Evolutionary conservation across 1,140 invertebrate genomes (phyloP).

Genomic region (Brachionus plicatilis): DNA sequence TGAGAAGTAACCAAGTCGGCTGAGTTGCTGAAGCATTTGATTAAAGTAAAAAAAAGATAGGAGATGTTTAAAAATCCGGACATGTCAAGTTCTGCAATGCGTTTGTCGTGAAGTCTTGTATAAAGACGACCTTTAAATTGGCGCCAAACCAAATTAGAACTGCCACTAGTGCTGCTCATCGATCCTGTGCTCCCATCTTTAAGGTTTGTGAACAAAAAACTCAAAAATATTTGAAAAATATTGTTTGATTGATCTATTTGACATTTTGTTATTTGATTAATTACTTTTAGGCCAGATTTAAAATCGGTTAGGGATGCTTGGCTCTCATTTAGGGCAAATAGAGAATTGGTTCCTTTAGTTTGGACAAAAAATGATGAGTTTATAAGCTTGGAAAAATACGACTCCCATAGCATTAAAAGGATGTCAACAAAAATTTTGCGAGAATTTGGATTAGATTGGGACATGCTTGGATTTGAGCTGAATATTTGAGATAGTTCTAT

Average conservation of each 20-base stretch:
- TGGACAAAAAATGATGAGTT: constrained; percentile 25
- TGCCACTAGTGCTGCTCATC: background rate
- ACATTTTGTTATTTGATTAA: background rate
- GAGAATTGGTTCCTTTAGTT: background rate
- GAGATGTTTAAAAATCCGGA: background rate
- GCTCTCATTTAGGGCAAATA: background rate
- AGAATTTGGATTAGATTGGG: background rate
- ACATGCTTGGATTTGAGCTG: background rate
- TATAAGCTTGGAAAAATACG: constrained; percentile 4
- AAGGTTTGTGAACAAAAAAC: background rate
- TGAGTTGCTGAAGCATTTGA: constrained; percentile 4
- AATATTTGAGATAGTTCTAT: background rate
- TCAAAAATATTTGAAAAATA: constrained; percentile 19
- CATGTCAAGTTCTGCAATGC: constrained; percentile 31
- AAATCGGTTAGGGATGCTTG: background rate
- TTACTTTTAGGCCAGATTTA: background rate
- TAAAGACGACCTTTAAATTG: constrained; percentile 38
- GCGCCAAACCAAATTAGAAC: constrained; percentile 28
- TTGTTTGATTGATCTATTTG: background rate
- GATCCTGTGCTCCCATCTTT: background rate
- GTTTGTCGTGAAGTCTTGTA: constrained; percentile 26
- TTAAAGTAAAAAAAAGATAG: constrained; percentile 15
- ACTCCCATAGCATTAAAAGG: constrained; percentile 5
- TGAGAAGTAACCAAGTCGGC: background rate
- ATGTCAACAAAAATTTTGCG: background rate